Base-by-base conservation (phyloP, 1,140 invertebrate species). In the Danaus melanippus region DNA sequence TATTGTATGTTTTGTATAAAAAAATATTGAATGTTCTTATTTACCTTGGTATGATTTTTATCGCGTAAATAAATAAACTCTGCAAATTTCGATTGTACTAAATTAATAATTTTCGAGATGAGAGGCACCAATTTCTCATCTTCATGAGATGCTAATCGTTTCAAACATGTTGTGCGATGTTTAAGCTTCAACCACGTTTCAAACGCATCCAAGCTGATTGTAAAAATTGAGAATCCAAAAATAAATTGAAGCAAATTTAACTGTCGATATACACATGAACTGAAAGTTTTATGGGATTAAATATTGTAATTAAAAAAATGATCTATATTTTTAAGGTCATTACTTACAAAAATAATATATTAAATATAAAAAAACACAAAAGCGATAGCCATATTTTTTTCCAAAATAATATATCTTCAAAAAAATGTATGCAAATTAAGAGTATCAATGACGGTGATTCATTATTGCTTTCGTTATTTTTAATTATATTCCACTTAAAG, bases 391-490 rank as follows among this genome's bases (percentile, higher is more conserved):
- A 86, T 60, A 71, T 67, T 67, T 80, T 81, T 62, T 66, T 78
- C 83, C 83, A 86, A 71, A 83, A 74, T 59, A 86, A 68, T 59
- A 80, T 61, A 74, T 86, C 74, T 72, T 83, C 76, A 64, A 83
- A 62, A 50, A 76, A 41, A 46, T 68, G 66, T 58, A 69, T 58
- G 60, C 71, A 71, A 49, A 64, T 59, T 11, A 60, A 46, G 42
- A 65, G 42, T 55, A 65, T 47, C 12, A 63, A 54, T 40, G 65
- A 67, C 50, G 60, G 54, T 4, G 50, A 45, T 53, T 59, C 57
- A 41, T 60, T 67, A 56, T 70, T 66, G 12, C 39, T 57, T 56
- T 68, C 70, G 10, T 57, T 53, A 47, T 40, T 66, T 61, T 68
- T 73, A 10, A 45, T 44, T n/a, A 50, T 50, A 63, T 50, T 60